Evolutionary conservation across 1,140 invertebrate species (phyloP).

Genomic region (Scaptomyza graminum): DNA sequence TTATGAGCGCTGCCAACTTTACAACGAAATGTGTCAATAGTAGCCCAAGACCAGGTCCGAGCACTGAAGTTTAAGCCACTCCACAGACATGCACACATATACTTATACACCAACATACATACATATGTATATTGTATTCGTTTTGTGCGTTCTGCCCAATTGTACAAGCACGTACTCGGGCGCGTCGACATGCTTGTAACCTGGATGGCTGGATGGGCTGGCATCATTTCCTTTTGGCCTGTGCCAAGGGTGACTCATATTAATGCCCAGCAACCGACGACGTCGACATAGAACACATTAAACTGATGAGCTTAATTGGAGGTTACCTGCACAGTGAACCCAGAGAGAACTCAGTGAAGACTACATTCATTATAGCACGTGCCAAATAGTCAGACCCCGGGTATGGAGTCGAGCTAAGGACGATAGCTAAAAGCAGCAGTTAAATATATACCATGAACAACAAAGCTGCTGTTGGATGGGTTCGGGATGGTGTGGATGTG

Average conservation of each 20-base stretch:
- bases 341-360: conserved; percentile 15
- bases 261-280: conserved; percentile 52
- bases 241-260: conserved; percentile 61
- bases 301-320: conserved; percentile 82
- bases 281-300: conserved; percentile 75
- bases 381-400: not conserved
- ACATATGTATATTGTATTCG: not conserved
- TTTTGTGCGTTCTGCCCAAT: conserved; percentile 27
- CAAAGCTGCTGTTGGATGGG: not conserved
- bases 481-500: not conserved
- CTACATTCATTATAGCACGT: conserved; percentile 58
- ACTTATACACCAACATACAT: not conserved
- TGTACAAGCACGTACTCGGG: conserved; percentile 61
- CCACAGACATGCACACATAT: conserved; percentile 5
- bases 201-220: conserved; percentile 26
- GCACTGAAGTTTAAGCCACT: conserved; percentile 68
- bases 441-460: not conserved
- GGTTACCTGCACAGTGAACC: conserved; percentile 65
- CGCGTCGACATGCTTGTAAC: conserved; percentile 73
- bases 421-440: not conserved
- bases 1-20: conserved; percentile 73
- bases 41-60: conserved; percentile 40
- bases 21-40: conserved; percentile 79
- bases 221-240: conserved; percentile 1
- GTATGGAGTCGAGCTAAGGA: not conserved